phyloP scores from a whole-genome alignment of 2,113 vertebrate species.

The Acinonyx jubatus region DNA sequence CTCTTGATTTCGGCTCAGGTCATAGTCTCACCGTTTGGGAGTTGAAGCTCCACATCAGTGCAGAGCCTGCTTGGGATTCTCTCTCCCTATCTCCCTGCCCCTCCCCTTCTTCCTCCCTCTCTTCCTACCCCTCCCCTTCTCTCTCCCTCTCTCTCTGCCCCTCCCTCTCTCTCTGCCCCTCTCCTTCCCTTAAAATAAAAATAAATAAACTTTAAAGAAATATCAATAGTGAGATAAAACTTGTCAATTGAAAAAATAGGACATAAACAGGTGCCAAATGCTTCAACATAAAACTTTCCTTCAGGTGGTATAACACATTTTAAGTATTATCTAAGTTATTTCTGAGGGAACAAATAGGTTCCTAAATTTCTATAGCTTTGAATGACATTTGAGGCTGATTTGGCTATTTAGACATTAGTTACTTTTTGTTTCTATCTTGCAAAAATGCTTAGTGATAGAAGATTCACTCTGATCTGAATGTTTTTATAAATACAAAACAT shows the following conservation, averaged over 20 bases:
- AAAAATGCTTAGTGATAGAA: constrained; percentile 64
- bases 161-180: too few species aligned
- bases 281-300: constrained; percentile 39
- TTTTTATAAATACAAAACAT: constrained; percentile 31
- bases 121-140: too few species aligned
- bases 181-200: too few species aligned
- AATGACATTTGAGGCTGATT: constrained; percentile 45
- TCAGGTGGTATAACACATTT: constrained; percentile 49
- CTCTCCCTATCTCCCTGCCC: too few species aligned
- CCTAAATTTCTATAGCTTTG: not conserved
- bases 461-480: constrained; percentile 18
- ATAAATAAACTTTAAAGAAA: not conserved
- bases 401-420: constrained; percentile 73
- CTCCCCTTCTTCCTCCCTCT: too few species aligned
- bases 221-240: not conserved
- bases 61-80: too few species aligned
- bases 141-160: too few species aligned
- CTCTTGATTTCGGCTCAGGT: too few species aligned
- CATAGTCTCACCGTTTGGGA: too few species aligned
- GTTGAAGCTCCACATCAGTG: too few species aligned
- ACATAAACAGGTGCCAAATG: not conserved
- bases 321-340: constrained; percentile 24
- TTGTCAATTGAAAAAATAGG: not conserved
- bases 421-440: constrained; percentile 52
- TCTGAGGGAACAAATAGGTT: not conserved